Evolutionary conservation across 2,113 vertebrate genomes (phyloP), one percentile per base, ranked within the genome.

Genomic region (Trichechus manatus): DNA sequence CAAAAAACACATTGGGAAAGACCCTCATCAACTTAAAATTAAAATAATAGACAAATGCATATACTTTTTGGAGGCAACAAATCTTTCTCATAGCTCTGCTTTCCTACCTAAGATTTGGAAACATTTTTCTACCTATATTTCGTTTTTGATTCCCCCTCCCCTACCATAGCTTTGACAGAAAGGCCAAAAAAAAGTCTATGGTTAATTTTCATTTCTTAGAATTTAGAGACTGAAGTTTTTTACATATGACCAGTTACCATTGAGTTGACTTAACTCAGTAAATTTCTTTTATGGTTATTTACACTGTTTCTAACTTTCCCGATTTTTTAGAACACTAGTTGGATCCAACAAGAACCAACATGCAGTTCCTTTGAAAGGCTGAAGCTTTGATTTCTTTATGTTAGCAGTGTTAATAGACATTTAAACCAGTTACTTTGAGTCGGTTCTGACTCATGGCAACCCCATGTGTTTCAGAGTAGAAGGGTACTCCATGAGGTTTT

Each of bases 221-320:
- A 97, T 66, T 59, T 6, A 96, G 63, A 91, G 97, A 64, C 33
- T 93, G 95, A 97, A 87, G 68, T 95, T 97, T 94, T 97, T 97
- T 93, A 97, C 90, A 95, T 86, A 96, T 87, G 92, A 94, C 82
- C 93, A 56, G 14, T 15, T 56, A 15, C 13, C 53, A 15, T 15
- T 17, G 53, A 56, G 53, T 56, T 56, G 53, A 56, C 53, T 56
- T 56, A 4, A 56, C 53, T 56, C 3, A 2, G 1, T 15, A 6
- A 0, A 23, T 72, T 36, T 89, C 36, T 59, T 78, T 59, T n/a
- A 17, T 42, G 63, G 27, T n/a, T 20, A 70, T 39, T 39, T 82
- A 31, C 59, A 50, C 61, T 29, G 44, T 70, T 68, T 78, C 22
- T 39, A 53, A 14, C 2, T 44, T 66, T 42, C n/a, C 44, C 17